Evolutionary conservation across 2,797 vertebrate genomes (phyloP).

Genomic region (Poeciliopsis presidionis): DNA sequence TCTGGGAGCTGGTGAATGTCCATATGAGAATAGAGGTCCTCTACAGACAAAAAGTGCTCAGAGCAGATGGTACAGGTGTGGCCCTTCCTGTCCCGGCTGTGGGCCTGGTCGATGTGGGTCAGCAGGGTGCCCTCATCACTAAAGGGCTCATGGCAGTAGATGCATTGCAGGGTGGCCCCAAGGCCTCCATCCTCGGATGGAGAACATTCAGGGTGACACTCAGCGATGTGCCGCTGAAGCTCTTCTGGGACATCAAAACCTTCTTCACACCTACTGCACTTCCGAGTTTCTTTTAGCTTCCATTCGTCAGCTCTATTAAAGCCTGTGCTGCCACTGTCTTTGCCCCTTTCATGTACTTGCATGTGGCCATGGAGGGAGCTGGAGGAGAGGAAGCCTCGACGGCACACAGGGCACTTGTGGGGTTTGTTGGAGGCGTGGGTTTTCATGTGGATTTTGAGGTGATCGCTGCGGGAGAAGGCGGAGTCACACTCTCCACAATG

Average conservation of each 20-base stretch:
- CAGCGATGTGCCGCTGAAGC: slow-evolving; percentile 96
- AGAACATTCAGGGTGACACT: slow-evolving; percentile 97
- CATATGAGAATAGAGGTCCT: slow-evolving; percentile 97
- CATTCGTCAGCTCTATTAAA: slow-evolving; percentile 90
- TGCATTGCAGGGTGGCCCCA: slow-evolving; percentile 90
- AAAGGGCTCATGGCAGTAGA: slow-evolving; percentile 98
- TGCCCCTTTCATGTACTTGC: slow-evolving; percentile 97
- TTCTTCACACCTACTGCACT: slow-evolving; percentile 98
- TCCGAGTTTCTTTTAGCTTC: slow-evolving; percentile 96
- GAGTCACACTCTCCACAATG: slow-evolving; percentile 98
- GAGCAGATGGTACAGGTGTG: slow-evolving; percentile 93
- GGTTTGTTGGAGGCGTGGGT: slow-evolving; percentile 99
- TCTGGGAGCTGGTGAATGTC: slow-evolving; percentile 97
- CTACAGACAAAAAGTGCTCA: slow-evolving; percentile 92
- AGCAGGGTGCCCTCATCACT: slow-evolving; percentile 91
- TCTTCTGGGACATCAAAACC: slow-evolving; percentile 98
- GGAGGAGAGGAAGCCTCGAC: slow-evolving; percentile 94
- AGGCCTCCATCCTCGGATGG: slow-evolving; percentile 89
- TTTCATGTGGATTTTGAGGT: slow-evolving; percentile 99
- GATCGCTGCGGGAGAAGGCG: slow-evolving; percentile 96
- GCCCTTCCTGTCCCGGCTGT: slow-evolving; percentile 90
- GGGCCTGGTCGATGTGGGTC: slow-evolving; percentile 94
- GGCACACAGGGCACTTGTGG: slow-evolving; percentile 98
- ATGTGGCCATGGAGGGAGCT: slow-evolving; percentile 98
- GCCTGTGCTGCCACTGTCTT: slow-evolving; percentile 88